These are phyloP conservation scores for Uria aalge DNA, from an alignment of 2,113 vertebrate species.

Conservation along the genomic window DNA sequence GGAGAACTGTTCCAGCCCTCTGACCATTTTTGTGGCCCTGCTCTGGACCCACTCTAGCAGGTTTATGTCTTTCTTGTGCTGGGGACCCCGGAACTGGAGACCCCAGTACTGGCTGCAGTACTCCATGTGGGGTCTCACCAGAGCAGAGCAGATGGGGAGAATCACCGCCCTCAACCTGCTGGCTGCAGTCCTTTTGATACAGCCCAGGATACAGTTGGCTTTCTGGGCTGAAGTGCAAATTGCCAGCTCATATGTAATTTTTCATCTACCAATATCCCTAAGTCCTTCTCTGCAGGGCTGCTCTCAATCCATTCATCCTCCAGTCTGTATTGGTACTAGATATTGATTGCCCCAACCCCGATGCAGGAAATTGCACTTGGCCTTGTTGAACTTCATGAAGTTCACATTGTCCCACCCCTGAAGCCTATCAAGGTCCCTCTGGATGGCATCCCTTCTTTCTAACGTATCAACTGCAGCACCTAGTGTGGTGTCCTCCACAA, in stretches of 20 bases:
- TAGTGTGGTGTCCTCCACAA: not conserved
- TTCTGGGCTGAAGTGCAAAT: fast-evolving
- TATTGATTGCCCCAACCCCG: not conserved
- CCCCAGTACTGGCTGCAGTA: fast-evolving
- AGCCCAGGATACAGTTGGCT: fast-evolving
- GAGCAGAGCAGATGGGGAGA: not conserved
- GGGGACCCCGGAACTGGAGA: not conserved
- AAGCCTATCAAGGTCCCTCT: not conserved
- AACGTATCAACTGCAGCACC: not conserved
- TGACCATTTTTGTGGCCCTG: not conserved
- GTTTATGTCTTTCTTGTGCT: not conserved
- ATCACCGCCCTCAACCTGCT: not conserved
- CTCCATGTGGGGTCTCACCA: fast-evolving
- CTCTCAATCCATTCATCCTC: not conserved
- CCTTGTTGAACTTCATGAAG: not conserved
- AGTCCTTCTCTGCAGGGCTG: not conserved
- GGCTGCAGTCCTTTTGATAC: fast-evolving
- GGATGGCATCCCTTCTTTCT: not conserved
- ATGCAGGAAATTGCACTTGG: not conserved
- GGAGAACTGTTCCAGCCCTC: not conserved
- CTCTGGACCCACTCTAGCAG: not conserved
- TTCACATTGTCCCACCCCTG: not conserved
- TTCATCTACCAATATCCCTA: not conserved
- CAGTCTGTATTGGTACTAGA: not conserved
- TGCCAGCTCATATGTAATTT: not conserved